Evolutionary conservation across 2,113 vertebrate species (phyloP).

Genomic region (Bos indicus): DNA sequence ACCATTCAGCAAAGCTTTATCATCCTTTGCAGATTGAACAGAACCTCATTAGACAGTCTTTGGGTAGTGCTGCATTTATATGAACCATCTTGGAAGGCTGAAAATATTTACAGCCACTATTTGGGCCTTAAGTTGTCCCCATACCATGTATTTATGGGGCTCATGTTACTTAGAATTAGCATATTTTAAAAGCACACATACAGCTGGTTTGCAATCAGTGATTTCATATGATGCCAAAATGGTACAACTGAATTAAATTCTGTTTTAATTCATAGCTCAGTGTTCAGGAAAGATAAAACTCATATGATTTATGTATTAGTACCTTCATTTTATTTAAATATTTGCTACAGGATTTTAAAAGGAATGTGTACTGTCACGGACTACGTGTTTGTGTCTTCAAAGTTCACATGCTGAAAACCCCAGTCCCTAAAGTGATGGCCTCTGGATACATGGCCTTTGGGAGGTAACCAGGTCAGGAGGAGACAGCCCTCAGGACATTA

Average conservation of each 20-base stretch:
- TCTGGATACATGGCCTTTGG: neutral
- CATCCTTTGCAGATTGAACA: constrained; percentile 24
- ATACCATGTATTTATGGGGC: neutral
- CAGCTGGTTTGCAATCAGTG: neutral
- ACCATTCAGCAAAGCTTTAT: constrained; percentile 19
- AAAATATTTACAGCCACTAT: constrained; percentile 15
- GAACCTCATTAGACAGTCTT: neutral
- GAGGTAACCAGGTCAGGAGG: neutral
- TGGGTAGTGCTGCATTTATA: neutral
- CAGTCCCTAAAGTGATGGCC: neutral
- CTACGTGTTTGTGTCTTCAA: neutral
- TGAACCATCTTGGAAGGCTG: constrained; percentile 12
- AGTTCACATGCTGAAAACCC: neutral
- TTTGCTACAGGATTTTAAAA: constrained; percentile 8
- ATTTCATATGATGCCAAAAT: neutral
- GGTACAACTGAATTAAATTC: neutral
- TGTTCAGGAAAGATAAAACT: constrained; percentile 3
- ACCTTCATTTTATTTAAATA: neutral
- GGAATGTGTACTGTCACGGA: neutral
- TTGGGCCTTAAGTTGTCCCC: neutral
- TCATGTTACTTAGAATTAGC: neutral
- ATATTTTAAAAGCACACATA: neutral
- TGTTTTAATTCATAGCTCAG: neutral
- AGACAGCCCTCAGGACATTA: neutral
- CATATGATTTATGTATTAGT: neutral